Evolutionary conservation across 35 echinoderm and acorn worm genomes (phyloP).

Genomic region (Heliocidaris tuberculata): DNA sequence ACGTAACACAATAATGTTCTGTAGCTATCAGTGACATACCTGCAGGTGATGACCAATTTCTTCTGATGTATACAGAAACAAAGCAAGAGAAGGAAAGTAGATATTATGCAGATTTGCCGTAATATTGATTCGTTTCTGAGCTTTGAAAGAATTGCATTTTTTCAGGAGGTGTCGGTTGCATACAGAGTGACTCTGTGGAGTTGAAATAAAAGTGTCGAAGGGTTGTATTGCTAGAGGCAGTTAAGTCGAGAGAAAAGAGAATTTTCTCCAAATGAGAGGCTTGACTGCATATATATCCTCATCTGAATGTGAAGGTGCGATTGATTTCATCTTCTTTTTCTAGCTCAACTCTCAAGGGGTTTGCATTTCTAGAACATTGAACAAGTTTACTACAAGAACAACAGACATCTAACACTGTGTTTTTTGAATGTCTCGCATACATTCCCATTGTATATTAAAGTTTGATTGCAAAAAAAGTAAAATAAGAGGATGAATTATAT

Average conservation of each 20-base stretch:
- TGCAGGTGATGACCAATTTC: neutral
- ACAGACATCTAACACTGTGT: too few species aligned
- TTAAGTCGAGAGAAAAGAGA: neutral
- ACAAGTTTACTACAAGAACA: too few species aligned
- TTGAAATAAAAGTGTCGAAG: neutral
- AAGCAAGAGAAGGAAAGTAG: neutral
- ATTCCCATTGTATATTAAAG: too few species aligned
- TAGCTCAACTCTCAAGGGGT: too few species aligned
- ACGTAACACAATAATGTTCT: neutral
- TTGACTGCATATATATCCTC: neutral
- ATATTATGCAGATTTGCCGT: neutral
- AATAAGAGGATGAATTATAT: too few species aligned
- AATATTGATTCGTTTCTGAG: neutral
- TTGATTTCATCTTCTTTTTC: neutral
- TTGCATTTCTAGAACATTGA: too few species aligned
- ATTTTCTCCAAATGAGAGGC: neutral
- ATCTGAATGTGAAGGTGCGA: neutral
- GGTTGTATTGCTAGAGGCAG: neutral
- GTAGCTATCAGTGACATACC: neutral
- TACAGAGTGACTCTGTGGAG: neutral
- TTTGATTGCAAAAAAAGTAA: too few species aligned
- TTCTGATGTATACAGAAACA: neutral
- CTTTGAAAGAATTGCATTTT: neutral
- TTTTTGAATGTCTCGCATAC: too few species aligned
- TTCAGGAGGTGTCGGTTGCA: neutral